phyloP scores from a whole-genome alignment of 2,797 vertebrate genomes.

The Anniella stebbinsi region DNA sequence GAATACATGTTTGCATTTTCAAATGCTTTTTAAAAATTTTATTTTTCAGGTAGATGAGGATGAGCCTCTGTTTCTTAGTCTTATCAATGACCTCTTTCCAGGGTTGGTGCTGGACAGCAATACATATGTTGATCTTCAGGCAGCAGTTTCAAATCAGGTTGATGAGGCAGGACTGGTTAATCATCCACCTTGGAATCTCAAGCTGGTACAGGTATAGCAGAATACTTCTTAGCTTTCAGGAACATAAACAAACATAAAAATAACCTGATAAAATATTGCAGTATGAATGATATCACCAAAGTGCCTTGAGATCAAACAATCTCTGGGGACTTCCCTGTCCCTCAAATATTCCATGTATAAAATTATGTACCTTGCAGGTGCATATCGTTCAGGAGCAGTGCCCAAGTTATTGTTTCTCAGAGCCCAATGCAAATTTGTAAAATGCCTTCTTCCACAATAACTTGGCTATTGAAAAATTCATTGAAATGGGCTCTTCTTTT shows the following conservation, averaged over 20 bases:
- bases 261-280: background rate
- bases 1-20: background rate
- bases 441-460: background rate
- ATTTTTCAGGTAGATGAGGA: constrained; percentile 81
- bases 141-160: constrained; percentile 78
- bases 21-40: background rate
- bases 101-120: constrained; percentile 80
- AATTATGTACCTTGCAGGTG: background rate
- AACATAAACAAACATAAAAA: background rate
- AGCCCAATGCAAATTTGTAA: background rate
- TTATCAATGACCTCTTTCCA: constrained; percentile 82
- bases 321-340: too few relatives aligned
- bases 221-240: background rate
- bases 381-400: background rate
- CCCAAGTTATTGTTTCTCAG: background rate
- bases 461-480: background rate
- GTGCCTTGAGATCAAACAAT: background rate
- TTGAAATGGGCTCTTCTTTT: too few relatives aligned
- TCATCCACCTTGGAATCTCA: constrained; percentile 84
- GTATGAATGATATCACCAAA: background rate
- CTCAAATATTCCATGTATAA: background rate
- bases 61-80: constrained; percentile 82
- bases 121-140: constrained; percentile 74
- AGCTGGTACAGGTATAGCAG: constrained; percentile 80
- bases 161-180: constrained; percentile 79